Conservation (phyloP, 2,113 vertebrate genomes). For the human region GRCh38 chr12:66015001-66015500, state of each 20-base stretch:
- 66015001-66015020: background rate
- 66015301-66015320: conserved; percentile 70
- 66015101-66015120: accelerated
- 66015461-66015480: conserved; percentile 76
- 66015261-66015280: conserved; percentile 67
- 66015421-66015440: conserved; percentile 63
- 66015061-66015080: conserved; percentile 26
- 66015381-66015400: conserved; percentile 71
- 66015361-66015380: conserved; percentile 73
- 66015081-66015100: background rate
- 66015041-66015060: background rate
- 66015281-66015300: conserved; percentile 61
- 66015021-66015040: background rate
- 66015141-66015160: background rate
- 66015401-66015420: conserved; percentile 39
- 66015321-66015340: conserved; percentile 41
- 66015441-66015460: conserved; percentile 72
- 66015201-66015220: conserved; percentile 76
- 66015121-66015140: background rate
- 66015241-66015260: conserved; percentile 69
- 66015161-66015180: background rate
- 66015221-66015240: conserved; percentile 58
- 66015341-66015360: conserved; percentile 34
- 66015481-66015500: conserved; percentile 74
- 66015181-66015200: background rate